Evolutionary conservation across 2,113 vertebrate species (phyloP).

Genomic region (Calyptommatus sinebrachiatus): DNA sequence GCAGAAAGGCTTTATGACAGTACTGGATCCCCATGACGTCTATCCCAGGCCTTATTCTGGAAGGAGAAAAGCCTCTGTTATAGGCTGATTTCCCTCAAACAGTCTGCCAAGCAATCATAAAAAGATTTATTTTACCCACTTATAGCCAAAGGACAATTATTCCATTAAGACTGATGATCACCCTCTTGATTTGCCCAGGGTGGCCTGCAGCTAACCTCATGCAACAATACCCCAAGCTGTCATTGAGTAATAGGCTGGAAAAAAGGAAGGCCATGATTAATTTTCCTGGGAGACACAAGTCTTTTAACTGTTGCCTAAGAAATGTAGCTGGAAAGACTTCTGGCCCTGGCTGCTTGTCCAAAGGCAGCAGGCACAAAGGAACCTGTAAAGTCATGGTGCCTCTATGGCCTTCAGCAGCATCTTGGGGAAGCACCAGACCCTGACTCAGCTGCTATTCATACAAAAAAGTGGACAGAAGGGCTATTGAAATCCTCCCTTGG

Average conservation of each 20-base stretch:
- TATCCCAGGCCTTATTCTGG: background rate
- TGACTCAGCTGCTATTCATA: conserved; percentile 5
- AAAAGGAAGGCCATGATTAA: background rate
- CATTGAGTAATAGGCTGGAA: background rate
- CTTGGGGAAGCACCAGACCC: background rate
- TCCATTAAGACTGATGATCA: background rate
- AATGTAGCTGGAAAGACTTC: background rate
- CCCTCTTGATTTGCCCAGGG: background rate
- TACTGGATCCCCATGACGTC: background rate
- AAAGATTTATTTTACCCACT: background rate
- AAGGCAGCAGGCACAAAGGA: background rate
- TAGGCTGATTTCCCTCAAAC: background rate
- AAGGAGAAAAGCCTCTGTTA: background rate
- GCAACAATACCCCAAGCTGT: background rate
- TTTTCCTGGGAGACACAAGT: background rate
- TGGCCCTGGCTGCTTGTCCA: background rate
- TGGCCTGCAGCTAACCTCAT: background rate
- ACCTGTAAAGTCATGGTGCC: background rate
- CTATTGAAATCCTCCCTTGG: conserved; percentile 16
- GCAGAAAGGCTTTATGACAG: background rate
- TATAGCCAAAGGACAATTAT: background rate
- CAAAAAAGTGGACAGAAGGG: conserved; percentile 10
- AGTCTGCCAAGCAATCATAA: background rate
- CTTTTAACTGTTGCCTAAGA: background rate
- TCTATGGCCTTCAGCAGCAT: background rate